Evolutionary conservation across 2,113 vertebrate genomes (phyloP), one percentile per base, ranked within the genome.

Genomic region (Paradoxurus hermaphroditus): DNA sequence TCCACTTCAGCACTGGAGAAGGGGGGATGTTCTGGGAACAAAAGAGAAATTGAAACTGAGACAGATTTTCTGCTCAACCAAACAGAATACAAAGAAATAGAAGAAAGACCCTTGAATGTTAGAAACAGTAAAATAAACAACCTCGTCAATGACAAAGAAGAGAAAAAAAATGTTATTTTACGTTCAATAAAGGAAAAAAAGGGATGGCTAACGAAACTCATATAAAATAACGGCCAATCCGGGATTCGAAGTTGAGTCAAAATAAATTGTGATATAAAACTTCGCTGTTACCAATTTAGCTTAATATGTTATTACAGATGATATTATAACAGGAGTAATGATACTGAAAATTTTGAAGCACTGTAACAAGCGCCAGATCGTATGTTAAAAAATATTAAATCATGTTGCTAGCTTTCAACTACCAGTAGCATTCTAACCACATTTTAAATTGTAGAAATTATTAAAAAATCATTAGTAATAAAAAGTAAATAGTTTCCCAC

Each of bases 41-140:
- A 93, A 94, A 92, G 44, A 96, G 44, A 97, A 92, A 97, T 95
- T 81, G 95, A 97, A 97, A 94, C 86, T 65, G 36, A 95, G 91
- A 93, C 77, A 73, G 63, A 75, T 84, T 82, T 90, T 97, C 94
- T 97, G 63, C 92, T 92, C 44, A 34, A 92, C 29, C 5, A 7
- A 93, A 95, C 51, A 94, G 88, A 96, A 59, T 87, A 81, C n/a
- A 91, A 95, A 97, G 73, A 90, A 96, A 90, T 82, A 87, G 7
- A 92, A 95, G 92, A 86, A 87, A 95, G 51, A 90, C 14, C 29
- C 72, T 90, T 67, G 75, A 89, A 36, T 70, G 59, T 92, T 79
- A 82, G 44, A 82, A 94, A 84, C 34, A 75, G 51, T 46, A 85
- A 59, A 95, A 92, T 90, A 86, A 95, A 72, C 73, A 83, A 63